A percentile compares a stretch with the other conserved stretches of the same genome.
Evolutionary conservation across 2,113 vertebrate genomes (phyloP).

Genomic region (Micronisus gabar): DNA sequence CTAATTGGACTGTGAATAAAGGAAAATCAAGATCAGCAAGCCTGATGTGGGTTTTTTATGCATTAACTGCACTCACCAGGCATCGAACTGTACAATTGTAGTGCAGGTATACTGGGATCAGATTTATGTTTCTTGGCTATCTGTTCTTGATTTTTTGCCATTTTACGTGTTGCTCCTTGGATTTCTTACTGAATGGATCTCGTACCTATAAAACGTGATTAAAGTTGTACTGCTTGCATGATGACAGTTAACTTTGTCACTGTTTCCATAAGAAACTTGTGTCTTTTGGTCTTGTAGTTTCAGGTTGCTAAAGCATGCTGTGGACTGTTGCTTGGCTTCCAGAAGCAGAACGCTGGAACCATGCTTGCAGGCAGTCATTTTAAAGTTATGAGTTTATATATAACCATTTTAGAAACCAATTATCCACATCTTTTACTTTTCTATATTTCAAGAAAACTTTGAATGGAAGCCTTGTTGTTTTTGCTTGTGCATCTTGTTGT

Average conservation of each 20-base stretch:
- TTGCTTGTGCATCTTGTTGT: background rate
- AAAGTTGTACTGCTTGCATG: background rate
- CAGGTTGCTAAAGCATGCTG: background rate
- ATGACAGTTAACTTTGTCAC: constrained; percentile 33
- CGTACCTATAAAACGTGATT: constrained; percentile 26
- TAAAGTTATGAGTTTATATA: background rate
- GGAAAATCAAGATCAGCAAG: background rate
- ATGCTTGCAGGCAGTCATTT: background rate
- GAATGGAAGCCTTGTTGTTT: background rate
- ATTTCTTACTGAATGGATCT: background rate
- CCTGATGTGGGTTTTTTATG: background rate
- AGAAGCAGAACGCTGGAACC: background rate
- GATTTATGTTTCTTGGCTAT: constrained; percentile 44
- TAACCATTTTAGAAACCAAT: background rate
- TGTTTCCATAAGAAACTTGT: constrained; percentile 11
- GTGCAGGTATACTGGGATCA: background rate
- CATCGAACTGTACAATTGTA: background rate
- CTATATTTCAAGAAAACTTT: background rate
- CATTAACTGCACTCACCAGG: background rate
- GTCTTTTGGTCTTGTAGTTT: background rate
- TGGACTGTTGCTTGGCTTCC: background rate
- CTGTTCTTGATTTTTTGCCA: constrained; percentile 16
- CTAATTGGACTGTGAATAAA: constrained; percentile 8
- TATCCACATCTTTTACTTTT: background rate
- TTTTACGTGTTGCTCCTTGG: constrained; percentile 1